Base-by-base conservation (phyloP, 2,797 vertebrate genomes). In the Linurgus olivaceus region DNA sequence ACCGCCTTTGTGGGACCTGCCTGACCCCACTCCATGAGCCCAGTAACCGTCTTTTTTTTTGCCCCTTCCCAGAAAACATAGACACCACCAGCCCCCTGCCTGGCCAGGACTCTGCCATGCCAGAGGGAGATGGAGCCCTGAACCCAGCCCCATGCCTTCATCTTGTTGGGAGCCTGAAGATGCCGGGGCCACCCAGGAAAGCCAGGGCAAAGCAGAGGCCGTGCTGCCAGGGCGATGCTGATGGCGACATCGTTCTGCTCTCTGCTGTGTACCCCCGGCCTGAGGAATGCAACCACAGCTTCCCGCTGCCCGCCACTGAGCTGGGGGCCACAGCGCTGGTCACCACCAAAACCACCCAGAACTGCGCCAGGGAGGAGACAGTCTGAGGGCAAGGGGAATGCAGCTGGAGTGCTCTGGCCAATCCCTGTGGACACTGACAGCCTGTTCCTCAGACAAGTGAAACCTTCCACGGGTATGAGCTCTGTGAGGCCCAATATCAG, bases 291-390 rank as follows among this genome's bases (percentile, higher is more conserved):
- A 74, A 94, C 73, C 97, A 97, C 9, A 37, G 95, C 48, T 83
- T 98, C 78, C 98, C 98, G 0, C 93, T 98, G 90, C 98, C 98
- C 0, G 98, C 98, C 94, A 98, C 97, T 1, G 98, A 98, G 89
- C 96, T 98, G 77, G 98, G 98, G 7, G 96, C 98, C 68, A 97
- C 98, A 0, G 96, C 96, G 7, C 90, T 98, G 81, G 98, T 98
- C 92, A 98, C 98, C 93, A 98, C 98, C 62, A 98, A 98, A 96
- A 98, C 98, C 11, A 96, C 95, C 35, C 96, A 97, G 74, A 95
- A 93, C 57, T 88, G 81, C 0, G 8, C 70, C 7, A 47, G 47
- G 2, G 77, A 96, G 31, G 90, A 96, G 65, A 85, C 63, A 68
- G 66, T 42, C 59, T 96, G 68, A 92, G 38, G 57, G n/a, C 7